Base-by-base conservation (phyloP, 2,888 invertebrate species). In the Agriopis aurantiaria region DNA sequence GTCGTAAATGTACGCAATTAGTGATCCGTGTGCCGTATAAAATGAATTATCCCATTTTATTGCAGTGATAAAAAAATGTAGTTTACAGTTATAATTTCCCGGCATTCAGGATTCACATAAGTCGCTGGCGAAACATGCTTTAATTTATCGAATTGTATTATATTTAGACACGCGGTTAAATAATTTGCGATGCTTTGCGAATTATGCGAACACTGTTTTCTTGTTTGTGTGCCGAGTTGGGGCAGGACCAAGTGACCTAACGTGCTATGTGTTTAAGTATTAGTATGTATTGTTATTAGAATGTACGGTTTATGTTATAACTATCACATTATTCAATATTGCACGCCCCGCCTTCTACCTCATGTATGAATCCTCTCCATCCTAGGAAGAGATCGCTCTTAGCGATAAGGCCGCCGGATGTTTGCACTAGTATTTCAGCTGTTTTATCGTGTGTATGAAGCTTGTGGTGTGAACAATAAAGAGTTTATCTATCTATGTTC, bases 31-130 rank as follows among this genome's bases (percentile, higher is more conserved):
- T 80, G 80, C 73, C 79, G 81, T 80, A 82, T 73, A 83, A 87
- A 85, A 85, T 80, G 80, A 84, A 80, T 84, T 82, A 83, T 80
- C 73, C 78, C 75, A 77, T 84, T 88, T 87, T 85, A 86, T 85
- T 85, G 82, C 85, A 51, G 52, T 87, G 82, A 87, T 81, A 87
- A 86, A 81, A 85, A 87, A 85, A 84, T 33, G 3, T 33, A 82
- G 76, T 83, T 83, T 85, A 79, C 81, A 71, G 71, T 79, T 81
- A 76, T 85, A 82, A 85, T 83, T 86, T 85, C 85, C 85, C 87
- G 90, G 91, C 91, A 92, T 92, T 93, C 91, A 91, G 91, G 92
- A 92, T 92, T 92, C 91, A 93, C 89, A 88, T 91, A 89, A 86
- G 81, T 88, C 88, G 91, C 91, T 89, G 82, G 90, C 89, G 90